Conservation (phyloP, 1,140 invertebrate species). For the Chrysomallon squamiferum region DNA sequence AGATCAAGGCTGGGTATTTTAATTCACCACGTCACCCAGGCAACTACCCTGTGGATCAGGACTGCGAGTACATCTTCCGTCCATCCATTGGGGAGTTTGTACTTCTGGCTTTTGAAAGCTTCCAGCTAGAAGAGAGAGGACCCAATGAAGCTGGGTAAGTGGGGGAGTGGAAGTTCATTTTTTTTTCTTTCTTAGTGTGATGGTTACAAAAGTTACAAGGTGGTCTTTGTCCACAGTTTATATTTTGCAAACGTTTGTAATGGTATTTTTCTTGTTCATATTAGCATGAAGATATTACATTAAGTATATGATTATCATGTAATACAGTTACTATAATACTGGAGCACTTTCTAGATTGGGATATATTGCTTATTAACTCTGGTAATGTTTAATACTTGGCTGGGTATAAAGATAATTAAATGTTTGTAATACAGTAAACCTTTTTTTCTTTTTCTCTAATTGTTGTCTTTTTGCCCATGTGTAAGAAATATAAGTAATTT, state of each 20-base stretch:
- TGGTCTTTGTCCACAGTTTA: background rate
- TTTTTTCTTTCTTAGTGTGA: background rate
- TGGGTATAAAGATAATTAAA: no score
- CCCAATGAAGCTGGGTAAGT: conserved; percentile 1
- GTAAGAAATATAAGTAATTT: no score
- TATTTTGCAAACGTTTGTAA: background rate
- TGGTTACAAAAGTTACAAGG: background rate
- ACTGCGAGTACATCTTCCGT: conserved; percentile 88
- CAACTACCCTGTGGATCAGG: conserved; percentile 91
- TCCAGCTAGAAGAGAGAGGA: conserved; percentile 21
- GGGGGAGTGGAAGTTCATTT: no score
- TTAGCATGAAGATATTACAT: no score
- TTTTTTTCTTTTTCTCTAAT: no score
- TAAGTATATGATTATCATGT: no score
- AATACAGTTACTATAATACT: no score
- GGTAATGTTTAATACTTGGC: no score
- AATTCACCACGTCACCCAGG: conserved; percentile 95
- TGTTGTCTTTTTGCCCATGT: no score
- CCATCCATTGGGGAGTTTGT: conserved; percentile 27
- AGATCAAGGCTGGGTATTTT: conserved; percentile 85
- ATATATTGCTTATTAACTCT: no score
- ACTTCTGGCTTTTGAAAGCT: conserved; percentile 39
- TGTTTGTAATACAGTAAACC: no score
- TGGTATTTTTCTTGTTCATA: background rate
- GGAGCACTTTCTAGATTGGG: no score